Conservation (phyloP, 2,113 vertebrate genomes). For the Odontesthes bonariensis region DNA sequence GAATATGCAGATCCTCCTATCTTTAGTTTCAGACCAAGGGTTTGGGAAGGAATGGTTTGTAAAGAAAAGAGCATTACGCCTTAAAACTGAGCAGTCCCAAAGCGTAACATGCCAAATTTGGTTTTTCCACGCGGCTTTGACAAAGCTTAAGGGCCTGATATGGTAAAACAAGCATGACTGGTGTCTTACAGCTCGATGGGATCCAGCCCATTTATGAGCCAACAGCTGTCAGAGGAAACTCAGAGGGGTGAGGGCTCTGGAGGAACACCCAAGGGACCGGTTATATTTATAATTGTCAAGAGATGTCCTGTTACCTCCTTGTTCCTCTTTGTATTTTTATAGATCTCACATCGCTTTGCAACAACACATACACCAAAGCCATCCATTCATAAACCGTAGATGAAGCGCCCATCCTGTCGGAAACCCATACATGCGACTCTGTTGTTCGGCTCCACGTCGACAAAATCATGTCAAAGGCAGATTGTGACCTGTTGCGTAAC, state of each 20-base stretch:
- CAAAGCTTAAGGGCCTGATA: constrained; percentile 62
- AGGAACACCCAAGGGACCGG: constrained; percentile 35
- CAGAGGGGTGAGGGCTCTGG: constrained; percentile 40
- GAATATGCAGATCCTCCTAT: constrained; percentile 77
- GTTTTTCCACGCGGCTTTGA: constrained; percentile 59
- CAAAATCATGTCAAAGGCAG: constrained; percentile 10
- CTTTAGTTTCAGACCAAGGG: constrained; percentile 67
- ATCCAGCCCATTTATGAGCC: constrained; percentile 48
- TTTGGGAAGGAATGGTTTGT: constrained; percentile 48
- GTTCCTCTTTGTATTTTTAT: constrained; percentile 35
- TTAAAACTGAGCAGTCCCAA: constrained; percentile 55
- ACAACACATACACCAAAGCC: constrained; percentile 7
- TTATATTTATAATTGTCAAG: constrained; percentile 38
- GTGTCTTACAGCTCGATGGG: constrained; percentile 48
- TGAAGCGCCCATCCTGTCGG: constrained; percentile 45
- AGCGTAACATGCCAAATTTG: constrained; percentile 57
- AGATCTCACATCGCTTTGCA: constrained; percentile 34
- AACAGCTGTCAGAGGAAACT: constrained; percentile 67
- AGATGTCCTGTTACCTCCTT: constrained; percentile 53
- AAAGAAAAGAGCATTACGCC: constrained; percentile 57
- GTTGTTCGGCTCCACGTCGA: constrained; percentile 35
- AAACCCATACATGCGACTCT: constrained; percentile 31
- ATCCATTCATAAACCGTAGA: constrained; percentile 55
- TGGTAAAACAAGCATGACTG: constrained; percentile 58
- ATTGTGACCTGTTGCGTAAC: constrained; percentile 31